These are phyloP conservation scores for Dryoscopus gambensis DNA, from an alignment of 2,113 vertebrate genomes.

Conservation along the genomic window DNA sequence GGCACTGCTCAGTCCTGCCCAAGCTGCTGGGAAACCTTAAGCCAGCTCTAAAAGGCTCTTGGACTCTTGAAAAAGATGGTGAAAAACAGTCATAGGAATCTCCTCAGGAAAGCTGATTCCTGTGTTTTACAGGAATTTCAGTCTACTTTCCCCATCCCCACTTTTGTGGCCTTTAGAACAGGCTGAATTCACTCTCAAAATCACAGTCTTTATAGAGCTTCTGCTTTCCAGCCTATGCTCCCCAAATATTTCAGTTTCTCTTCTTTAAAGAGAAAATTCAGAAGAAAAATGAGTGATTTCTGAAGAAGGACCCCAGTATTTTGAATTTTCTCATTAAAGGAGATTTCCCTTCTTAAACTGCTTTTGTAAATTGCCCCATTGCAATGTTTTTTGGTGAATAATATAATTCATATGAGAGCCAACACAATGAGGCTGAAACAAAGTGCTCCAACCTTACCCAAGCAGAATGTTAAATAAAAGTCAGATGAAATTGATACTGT, in stretches of 20 bases:
- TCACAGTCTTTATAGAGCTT: background rate
- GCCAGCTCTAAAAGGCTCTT: background rate
- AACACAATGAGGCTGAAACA: constrained; percentile 7
- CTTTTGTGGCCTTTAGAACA: background rate
- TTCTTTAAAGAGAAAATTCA: background rate
- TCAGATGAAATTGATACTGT: constrained; percentile 52
- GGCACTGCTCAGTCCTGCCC: background rate
- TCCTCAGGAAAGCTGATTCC: background rate
- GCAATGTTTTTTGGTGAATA: background rate
- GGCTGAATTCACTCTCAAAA: background rate
- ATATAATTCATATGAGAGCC: background rate
- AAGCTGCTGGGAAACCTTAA: background rate
- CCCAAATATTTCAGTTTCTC: background rate
- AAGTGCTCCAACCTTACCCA: constrained; percentile 37
- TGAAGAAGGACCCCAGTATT: background rate
- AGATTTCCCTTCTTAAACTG: background rate
- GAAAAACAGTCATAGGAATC: background rate
- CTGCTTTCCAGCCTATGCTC: background rate
- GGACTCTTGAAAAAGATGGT: background rate
- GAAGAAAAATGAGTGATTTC: background rate
- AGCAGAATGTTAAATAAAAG: constrained; percentile 58
- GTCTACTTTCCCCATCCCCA: background rate
- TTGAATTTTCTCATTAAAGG: background rate
- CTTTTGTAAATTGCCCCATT: background rate
- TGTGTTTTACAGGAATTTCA: background rate